These are phyloP conservation scores for Oreotrochilus melanogaster DNA, from an alignment of 2,113 vertebrate species.

Conservation along the genomic window DNA sequence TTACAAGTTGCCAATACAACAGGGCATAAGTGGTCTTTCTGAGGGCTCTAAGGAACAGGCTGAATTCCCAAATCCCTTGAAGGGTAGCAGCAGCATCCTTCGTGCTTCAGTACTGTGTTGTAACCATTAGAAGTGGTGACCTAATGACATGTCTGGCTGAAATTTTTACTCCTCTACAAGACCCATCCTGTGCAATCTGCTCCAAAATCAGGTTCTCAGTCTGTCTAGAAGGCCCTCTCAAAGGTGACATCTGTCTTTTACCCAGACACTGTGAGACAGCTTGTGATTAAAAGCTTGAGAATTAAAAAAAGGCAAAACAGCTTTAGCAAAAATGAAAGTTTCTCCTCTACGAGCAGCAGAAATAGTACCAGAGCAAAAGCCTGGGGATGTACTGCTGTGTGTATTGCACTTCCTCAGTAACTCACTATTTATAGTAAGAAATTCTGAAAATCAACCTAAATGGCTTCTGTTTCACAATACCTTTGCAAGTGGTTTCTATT, in stretches of 20 bases:
- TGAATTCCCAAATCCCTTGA: not conserved
- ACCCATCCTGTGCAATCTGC: not conserved
- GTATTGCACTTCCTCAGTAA: not conserved
- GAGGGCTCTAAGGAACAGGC: not conserved
- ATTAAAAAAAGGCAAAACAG: not conserved
- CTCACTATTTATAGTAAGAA: not conserved
- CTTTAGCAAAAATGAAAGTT: not conserved
- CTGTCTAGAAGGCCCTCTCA: not conserved
- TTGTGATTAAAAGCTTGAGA: not conserved
- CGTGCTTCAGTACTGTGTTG: not conserved
- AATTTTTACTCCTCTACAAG: not conserved
- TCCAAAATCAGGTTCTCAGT: not conserved
- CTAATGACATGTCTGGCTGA: not conserved
- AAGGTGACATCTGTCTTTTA: not conserved
- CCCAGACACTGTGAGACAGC: not conserved
- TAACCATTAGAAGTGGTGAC: not conserved
- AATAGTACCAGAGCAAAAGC: not conserved
- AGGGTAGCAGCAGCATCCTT: not conserved
- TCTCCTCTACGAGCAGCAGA: not conserved
- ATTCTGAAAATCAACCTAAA: not conserved
- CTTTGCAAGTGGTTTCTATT: not conserved
- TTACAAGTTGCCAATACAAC: not conserved
- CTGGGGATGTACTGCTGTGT: fast-evolving
- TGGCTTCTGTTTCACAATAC: not conserved
- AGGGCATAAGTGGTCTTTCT: not conserved